phyloP scores from a whole-genome alignment of 2,797 vertebrate genomes.

The Microchirus variegatus region DNA sequence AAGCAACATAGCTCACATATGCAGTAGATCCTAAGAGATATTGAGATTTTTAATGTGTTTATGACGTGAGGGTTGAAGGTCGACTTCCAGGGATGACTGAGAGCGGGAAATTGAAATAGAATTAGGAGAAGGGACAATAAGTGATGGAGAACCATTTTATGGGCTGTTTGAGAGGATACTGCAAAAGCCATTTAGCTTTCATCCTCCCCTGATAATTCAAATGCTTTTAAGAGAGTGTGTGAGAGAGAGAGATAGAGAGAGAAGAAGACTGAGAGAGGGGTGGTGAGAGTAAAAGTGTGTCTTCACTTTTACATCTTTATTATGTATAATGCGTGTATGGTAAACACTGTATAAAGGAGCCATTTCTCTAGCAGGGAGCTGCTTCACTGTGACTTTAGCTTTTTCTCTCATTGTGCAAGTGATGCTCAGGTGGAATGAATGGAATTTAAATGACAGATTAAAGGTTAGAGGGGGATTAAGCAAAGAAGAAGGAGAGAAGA shows the following conservation, averaged over 20 bases:
- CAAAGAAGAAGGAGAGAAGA: no score
- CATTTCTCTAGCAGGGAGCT: conserved; percentile 16
- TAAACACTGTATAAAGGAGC: conserved; percentile 20
- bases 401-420: conserved; percentile 14
- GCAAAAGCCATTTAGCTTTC: conserved; percentile 54
- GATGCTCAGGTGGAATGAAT: conserved; percentile 17
- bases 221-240: conserved; percentile 61
- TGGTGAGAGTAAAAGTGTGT: conserved; percentile 15
- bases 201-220: conserved; percentile 57
- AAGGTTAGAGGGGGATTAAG: not conserved
- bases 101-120: not conserved
- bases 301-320: conserved; percentile 26
- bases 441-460: conserved; percentile 11
- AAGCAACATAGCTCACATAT: conserved; percentile 12
- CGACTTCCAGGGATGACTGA: conserved; percentile 19
- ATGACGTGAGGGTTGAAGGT: conserved; percentile 17
- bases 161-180: conserved; percentile 42
- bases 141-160: conserved; percentile 46
- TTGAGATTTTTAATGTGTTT: conserved; percentile 12
- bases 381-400: conserved; percentile 5
- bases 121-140: conserved; percentile 26
- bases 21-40: conserved; percentile 20
- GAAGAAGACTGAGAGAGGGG: not conserved
- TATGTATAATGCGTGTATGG: conserved; percentile 3
- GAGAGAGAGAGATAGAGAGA: not conserved